Evolutionary conservation across 2,797 vertebrate species (phyloP), one percentile per base, ranked within the genome.

Genomic region (Pachyuromys duprasi): DNA sequence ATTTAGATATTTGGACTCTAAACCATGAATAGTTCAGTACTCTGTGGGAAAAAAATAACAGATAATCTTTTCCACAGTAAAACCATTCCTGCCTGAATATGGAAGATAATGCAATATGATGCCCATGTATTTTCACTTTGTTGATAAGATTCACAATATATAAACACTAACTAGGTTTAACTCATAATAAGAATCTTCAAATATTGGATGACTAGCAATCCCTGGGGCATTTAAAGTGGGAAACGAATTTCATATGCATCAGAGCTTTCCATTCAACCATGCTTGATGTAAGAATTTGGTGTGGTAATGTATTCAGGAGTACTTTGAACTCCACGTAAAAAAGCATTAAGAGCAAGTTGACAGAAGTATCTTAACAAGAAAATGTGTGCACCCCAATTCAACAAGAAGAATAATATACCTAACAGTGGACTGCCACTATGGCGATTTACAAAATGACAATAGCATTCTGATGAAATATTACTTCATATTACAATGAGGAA

Each of bases 311-410:
- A 88, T 93, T 88, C 91, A 82, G 45, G 20, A 96, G 14, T 62
- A 81, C 79, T 92, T 75, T 89, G 75, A 92, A 88, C 62, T 83
- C 69, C 91, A 92, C 93, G 69, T 83, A 36, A 88, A 92, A 97
- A 96, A 92, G 20, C 74, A 96, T 90, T 94, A 94, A 94, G n/a
- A 90, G 53, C 90, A 95, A 95, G 94, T 72, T 92, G 70, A 90
- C 86, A 84, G 8, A 93, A 97, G n/a, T 72, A 60, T 88, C 65
- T 81, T 62, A 75, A 12, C 53, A 76, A 82, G 84, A 36, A 86
- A 93, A 92, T 88, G 7, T 31, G 31, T 45, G 15, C 45, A 49
- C 5, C 4, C 5, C 36, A 60, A 90, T 79, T 90, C 79, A 95
- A 72, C 63, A 69, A 31, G 74, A 90, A 94, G 24, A 36, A 45